Base-by-base conservation (phyloP, 2,888 invertebrate genomes). In the Sipha maydis region DNA sequence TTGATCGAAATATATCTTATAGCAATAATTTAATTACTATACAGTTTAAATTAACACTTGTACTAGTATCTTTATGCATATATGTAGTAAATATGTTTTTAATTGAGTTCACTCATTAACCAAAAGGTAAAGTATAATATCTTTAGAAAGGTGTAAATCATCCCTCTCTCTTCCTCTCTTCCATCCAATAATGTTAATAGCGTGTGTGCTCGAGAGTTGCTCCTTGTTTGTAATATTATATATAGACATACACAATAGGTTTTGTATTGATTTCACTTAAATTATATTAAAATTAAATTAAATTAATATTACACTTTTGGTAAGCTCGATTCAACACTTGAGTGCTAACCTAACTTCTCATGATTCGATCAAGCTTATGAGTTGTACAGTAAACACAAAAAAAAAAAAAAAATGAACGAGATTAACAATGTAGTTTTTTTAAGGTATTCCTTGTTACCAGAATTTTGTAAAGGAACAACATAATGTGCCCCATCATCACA, bases 381-480 rank as follows among this genome's bases (percentile, higher is more conserved):
- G 41, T 73, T 17, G 7, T 83, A 71, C 28, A 14, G 71, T 31
- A 14, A n/a, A 21, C 28, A 28, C 28, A 28, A 69, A n/a, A 28
- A 34, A n/a, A 61, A 71, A 31, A 31, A 83, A 83, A 73, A 84
- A 48, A 71, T 54, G n/a, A 5, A 54, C 11, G 61, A 38, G 79
- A 80, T 86, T 86, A 86, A 80, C 79, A 73, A n/a, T 56, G 76
- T 38, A 21, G 5, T 79, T 67, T 73, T 83, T 61, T 80, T 28
- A 8, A 48, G 48, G 28, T 77, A 48, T 71, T 80, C 48, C 61
- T 56, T 71, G n/a, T 82, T n/a, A 54, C 34, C 28, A 48, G 79
- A 79, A 79, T 79, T 80, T 73, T 77, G 31, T 75, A 67, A 75
- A 82, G 76, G 41, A 82, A 82, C 73, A 80, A 75, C 61, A 80